These are phyloP conservation scores for Blastobasis lacticolella DNA, from an alignment of 2,888 invertebrate genomes.

Conservation along the genomic window DNA sequence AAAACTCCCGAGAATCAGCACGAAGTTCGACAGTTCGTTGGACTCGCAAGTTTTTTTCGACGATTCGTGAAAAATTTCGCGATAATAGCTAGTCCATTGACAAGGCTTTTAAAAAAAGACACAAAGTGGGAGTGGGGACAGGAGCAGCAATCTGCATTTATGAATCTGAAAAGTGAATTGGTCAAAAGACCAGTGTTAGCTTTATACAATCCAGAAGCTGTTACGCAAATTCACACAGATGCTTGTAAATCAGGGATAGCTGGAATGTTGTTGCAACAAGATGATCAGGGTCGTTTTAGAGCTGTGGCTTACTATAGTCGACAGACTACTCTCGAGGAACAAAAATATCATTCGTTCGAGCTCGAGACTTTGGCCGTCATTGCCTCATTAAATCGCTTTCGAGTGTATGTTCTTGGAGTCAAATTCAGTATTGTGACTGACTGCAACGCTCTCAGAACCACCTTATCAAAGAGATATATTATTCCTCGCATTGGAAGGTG, in stretches of 20 bases:
- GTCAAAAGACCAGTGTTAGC: background rate
- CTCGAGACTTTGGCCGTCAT: slow-evolving; percentile 35
- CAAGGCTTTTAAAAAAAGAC: slow-evolving; percentile 1
- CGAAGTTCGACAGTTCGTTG: slow-evolving; percentile 23
- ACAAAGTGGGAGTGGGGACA: background rate
- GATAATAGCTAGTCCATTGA: slow-evolving; percentile 6
- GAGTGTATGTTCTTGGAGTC: slow-evolving; percentile 26
- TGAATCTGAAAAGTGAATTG: background rate
- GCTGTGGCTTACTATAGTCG: slow-evolving; percentile 27
- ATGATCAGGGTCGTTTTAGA: slow-evolving; percentile 4
- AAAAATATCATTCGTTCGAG: slow-evolving; percentile 27
- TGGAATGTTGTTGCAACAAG: slow-evolving; percentile 24
- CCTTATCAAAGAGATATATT: slow-evolving; percentile 20
- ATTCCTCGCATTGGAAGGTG: background rate
- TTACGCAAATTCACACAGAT: slow-evolving; percentile 29
- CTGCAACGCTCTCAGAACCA: slow-evolving; percentile 23
- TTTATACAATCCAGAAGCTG: slow-evolving; percentile 5
- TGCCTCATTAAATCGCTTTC: slow-evolving; percentile 24
- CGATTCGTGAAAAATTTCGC: slow-evolving; percentile 17
- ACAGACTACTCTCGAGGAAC: slow-evolving; percentile 25
- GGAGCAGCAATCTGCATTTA: background rate
- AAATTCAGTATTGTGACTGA: slow-evolving; percentile 27
- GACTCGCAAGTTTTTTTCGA: slow-evolving; percentile 19
- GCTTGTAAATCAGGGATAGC: slow-evolving; percentile 25
- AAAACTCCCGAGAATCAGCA: slow-evolving; percentile 16